Evolutionary conservation across 2,888 invertebrate genomes (phyloP).

Genomic region (Acleris cristana): DNA sequence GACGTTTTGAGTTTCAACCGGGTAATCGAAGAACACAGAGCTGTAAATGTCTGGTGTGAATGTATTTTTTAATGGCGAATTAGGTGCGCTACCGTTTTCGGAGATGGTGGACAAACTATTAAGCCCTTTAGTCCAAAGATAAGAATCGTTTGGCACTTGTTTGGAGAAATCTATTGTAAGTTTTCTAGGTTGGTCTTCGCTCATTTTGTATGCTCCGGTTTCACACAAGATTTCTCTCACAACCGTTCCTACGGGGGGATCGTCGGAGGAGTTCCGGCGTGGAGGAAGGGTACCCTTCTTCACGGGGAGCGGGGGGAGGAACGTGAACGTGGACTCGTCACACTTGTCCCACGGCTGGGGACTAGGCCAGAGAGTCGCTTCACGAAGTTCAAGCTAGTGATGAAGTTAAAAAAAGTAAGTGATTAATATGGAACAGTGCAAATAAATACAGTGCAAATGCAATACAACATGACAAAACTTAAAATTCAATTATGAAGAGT

Average conservation of each 20-base stretch:
- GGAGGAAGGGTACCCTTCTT: constrained; percentile 42
- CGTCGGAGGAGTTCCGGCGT: constrained; percentile 41
- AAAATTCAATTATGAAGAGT: background rate
- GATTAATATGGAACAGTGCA: constrained; percentile 42
- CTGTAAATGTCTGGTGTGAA: constrained; percentile 69
- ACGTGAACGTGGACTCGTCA: constrained; percentile 68
- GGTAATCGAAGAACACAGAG: constrained; percentile 74
- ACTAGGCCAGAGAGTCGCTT: constrained; percentile 65
- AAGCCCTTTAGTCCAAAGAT: constrained; percentile 60
- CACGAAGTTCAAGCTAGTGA: constrained; percentile 75
- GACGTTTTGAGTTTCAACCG: constrained; percentile 53
- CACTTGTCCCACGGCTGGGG: constrained; percentile 69
- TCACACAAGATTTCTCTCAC: constrained; percentile 65
- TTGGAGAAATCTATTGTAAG: constrained; percentile 52
- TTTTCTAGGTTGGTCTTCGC: constrained; percentile 60
- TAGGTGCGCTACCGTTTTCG: constrained; percentile 59
- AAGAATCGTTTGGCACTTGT: constrained; percentile 65
- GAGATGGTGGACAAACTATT: constrained; percentile 71
- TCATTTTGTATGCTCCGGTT: constrained; percentile 59
- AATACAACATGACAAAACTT: background rate
- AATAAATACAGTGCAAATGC: constrained; percentile 36
- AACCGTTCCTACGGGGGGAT: constrained; percentile 59
- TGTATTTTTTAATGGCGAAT: constrained; percentile 53
- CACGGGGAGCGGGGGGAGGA: constrained; percentile 54
- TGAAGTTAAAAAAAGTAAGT: constrained; percentile 58